A percentile compares a stretch with the other conserved stretches of the same genome.
Evolutionary conservation across 2,797 vertebrate genomes (phyloP).

Genomic region (Gila robusta): DNA sequence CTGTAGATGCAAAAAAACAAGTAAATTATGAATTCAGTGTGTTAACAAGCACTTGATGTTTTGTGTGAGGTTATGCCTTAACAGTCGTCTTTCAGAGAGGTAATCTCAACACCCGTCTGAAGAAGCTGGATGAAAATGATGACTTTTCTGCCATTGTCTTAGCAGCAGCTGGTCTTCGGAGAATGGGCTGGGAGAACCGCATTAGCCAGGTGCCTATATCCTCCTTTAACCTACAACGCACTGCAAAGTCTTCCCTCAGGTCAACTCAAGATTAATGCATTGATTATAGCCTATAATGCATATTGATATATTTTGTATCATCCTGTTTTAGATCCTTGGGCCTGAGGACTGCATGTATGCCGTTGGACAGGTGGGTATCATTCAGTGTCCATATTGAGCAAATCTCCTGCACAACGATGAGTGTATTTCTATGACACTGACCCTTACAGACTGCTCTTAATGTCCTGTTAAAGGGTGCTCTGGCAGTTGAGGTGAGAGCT

Average conservation of each 20-base stretch:
- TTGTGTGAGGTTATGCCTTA: conserved; percentile 68
- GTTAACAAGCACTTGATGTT: not conserved
- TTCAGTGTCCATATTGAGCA: not conserved
- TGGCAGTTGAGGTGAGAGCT: conserved; percentile 93
- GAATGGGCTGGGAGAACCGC: conserved; percentile 95
- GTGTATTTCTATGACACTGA: not conserved
- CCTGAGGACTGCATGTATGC: conserved; percentile 88
- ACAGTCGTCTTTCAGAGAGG: conserved; percentile 82
- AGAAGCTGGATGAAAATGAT: conserved; percentile 92
- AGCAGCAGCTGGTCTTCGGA: conserved; percentile 90
- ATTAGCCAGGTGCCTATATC: conserved; percentile 86
- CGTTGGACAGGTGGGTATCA: conserved; percentile 83
- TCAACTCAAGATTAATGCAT: not conserved
- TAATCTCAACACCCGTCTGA: conserved; percentile 95
- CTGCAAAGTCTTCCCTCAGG: not conserved
- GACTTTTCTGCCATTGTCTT: conserved; percentile 94
- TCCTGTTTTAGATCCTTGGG: conserved; percentile 76
- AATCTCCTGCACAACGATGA: not conserved
- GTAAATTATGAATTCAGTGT: not conserved
- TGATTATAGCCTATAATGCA: not conserved
- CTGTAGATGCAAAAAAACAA: not conserved
- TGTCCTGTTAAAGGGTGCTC: conserved; percentile 83
- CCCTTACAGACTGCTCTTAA: conserved; percentile 11
- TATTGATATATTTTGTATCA: not conserved
- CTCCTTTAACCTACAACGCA: not conserved